Conservation (phyloP, 1,140 invertebrate genomes). For the Drosophila funebris region DNA sequence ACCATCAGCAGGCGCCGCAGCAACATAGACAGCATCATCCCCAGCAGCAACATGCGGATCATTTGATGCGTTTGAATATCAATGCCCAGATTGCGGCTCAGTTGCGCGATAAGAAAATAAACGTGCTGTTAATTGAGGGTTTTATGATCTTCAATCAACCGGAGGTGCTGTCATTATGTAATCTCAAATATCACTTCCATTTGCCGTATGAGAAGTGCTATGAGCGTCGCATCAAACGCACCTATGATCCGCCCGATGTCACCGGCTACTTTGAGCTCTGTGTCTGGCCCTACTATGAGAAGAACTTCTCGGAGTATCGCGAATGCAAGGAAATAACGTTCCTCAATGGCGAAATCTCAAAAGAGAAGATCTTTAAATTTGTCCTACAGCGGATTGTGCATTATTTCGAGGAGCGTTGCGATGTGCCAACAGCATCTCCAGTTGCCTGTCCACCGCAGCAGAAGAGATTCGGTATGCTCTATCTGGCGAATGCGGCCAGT, state of each 20-base stretch:
- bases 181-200: constrained; percentile 90
- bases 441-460: constrained; percentile 73
- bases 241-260: constrained; percentile 91
- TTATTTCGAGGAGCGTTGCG: constrained; percentile 79
- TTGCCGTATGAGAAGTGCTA: constrained; percentile 88
- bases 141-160: constrained; percentile 90
- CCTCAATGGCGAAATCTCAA: constrained; percentile 76
- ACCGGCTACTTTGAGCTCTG: constrained; percentile 91
- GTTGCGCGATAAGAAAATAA: constrained; percentile 81
- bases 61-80: constrained; percentile 67
- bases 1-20: constrained; percentile 39
- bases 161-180: constrained; percentile 87
- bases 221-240: constrained; percentile 85
- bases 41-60: constrained; percentile 43
- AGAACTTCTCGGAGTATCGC: constrained; percentile 75
- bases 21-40: constrained; percentile 40
- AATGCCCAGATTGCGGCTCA: constrained; percentile 67
- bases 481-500: constrained; percentile 49
- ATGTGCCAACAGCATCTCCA: constrained; percentile 44
- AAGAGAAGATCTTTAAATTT: constrained; percentile 79
- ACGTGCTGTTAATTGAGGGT: constrained; percentile 90
- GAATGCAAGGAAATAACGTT: constrained; percentile 80
- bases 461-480: constrained; percentile 69
- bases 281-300: constrained; percentile 90
- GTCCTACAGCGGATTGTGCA: constrained; percentile 74